Evolutionary conservation across 2,113 vertebrate genomes (phyloP).

Genomic region (Acrocephalus arundinaceus): DNA sequence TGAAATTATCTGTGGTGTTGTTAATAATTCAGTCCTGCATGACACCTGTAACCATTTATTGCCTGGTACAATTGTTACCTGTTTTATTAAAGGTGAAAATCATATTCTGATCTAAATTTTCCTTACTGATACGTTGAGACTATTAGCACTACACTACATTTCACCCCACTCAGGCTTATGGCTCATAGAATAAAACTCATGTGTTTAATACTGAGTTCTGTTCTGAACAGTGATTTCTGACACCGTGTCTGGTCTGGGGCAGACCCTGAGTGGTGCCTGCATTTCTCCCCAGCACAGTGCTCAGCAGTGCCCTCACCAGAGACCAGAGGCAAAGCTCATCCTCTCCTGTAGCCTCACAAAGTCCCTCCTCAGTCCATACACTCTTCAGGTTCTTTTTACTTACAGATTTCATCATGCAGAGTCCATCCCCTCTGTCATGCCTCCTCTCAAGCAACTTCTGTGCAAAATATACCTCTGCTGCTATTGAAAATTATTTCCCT

Average conservation of each 20-base stretch:
- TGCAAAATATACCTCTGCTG: neutral
- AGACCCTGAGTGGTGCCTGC: neutral
- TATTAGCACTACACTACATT: neutral
- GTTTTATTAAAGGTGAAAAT: neutral
- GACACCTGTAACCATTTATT: neutral
- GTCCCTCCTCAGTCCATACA: neutral
- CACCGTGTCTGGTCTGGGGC: neutral
- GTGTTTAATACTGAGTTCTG: neutral
- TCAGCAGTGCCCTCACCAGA: neutral
- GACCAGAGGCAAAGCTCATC: neutral
- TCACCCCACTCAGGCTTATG: neutral
- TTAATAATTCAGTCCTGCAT: neutral
- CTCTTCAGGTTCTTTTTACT: neutral
- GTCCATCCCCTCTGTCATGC: neutral
- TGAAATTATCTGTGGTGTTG: neutral
- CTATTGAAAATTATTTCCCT: neutral
- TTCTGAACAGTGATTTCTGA: neutral
- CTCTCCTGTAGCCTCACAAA: neutral
- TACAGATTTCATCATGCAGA: no score
- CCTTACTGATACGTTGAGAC: neutral
- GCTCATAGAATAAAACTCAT: neutral
- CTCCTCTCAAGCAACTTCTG: neutral
- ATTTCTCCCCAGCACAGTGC: neutral
- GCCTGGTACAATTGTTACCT: neutral
- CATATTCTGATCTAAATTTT: neutral